Evolutionary conservation across 1,140 invertebrate species (phyloP), one percentile per base, ranked within the genome.

Genomic region (Sipha flava): DNA sequence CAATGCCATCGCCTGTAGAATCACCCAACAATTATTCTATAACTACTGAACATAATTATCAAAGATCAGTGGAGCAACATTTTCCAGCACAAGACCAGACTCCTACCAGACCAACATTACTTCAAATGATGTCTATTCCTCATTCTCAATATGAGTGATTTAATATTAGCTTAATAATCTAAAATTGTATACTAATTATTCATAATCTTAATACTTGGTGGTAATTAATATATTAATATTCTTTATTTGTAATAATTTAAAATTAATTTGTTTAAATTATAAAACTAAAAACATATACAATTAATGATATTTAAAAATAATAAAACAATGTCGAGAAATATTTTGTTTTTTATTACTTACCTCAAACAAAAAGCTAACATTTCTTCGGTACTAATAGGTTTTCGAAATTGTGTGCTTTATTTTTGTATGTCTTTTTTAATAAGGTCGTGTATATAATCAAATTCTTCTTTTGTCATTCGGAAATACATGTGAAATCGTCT

Each of bases 361-460:
- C 75, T 79, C 47, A 79, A 79, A 79, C 52, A 79, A 43, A 79
- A 49, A 21, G 49, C 54, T 57, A 79, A 57, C 5, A 34, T 79
- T 57, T 79, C 75, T 79, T 79, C 45, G 34, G 75, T 54, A 31
- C 49, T 57, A 21, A 79, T 79, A 57, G 75, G 49, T 79, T 79
- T 52, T 57, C 54, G 52, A 57, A 57, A 66, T 66, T 66, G 34
- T 12, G 34, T 66, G 10, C 21, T 66, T 23, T 40, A 37, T 66
- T 66, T 66, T 21, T 66, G 62, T 66, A 66, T 40, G 21, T 43
- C 37, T 10, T 23, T 66, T 66, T 66, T 66, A 21, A 66, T 31
- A 34, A n/a, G 29, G 0, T 16, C 18, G 29, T 62, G 57, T 34
- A 68, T 2, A 68, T 68, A 68, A 68, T 43, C 37, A 43, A 68